Evolutionary conservation across 2,797 vertebrate species (phyloP).

Genomic region (Chelon labrosus): DNA sequence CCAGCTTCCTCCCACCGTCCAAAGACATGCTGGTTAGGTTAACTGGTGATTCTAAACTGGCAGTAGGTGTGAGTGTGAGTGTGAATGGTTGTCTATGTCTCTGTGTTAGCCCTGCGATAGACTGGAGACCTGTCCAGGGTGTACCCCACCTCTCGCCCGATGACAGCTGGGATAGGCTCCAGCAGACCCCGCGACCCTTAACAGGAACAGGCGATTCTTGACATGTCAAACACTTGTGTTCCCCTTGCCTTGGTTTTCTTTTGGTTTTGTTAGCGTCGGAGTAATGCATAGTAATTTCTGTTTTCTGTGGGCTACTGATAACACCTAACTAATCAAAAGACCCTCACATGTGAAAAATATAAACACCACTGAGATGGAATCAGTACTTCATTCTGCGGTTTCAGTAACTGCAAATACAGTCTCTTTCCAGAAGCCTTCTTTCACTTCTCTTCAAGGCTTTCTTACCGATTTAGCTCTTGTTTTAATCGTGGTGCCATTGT

Average conservation of each 20-base stretch:
- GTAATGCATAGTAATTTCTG: background rate
- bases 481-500: slow-evolving; percentile 13
- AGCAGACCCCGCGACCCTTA: no score
- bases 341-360: background rate
- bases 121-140: no score
- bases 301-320: background rate
- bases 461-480: background rate
- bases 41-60: no score
- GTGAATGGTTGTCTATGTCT: no score
- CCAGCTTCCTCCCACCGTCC: no score
- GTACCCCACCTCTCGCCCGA: no score
- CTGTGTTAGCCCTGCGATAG: no score
- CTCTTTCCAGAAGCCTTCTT: background rate
- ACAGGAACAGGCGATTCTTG: no score
- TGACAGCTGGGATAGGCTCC: no score
- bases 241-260: background rate
- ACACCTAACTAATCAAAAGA: background rate
- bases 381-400: background rate
- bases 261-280: background rate
- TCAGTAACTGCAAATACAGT: background rate
- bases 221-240: no score
- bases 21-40: no score
- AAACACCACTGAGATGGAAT: background rate
- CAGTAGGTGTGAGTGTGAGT: no score
- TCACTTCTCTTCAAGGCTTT: background rate